These are phyloP conservation scores for Oscheius sp. DNA, from an alignment of 2,888 invertebrate genomes.

Conservation along the genomic window DNA sequence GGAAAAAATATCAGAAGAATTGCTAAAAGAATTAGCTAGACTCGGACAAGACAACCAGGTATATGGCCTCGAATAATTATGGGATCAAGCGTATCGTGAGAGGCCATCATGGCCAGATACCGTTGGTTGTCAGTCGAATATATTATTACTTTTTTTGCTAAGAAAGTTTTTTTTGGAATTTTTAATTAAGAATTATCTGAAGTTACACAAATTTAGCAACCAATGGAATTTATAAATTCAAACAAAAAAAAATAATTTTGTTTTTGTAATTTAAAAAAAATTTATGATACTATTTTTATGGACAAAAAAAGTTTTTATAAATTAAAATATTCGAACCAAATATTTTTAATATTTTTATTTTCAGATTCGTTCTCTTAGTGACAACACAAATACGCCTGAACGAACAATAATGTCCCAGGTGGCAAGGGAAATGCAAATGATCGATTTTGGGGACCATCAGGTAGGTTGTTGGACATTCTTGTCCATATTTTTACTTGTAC, in stretches of 20 bases:
- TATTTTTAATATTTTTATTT: neutral
- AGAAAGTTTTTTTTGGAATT: too few relatives aligned
- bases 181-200: too few relatives aligned
- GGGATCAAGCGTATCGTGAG: too few relatives aligned
- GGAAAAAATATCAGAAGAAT: neutral
- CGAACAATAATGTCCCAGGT: constrained; percentile 28
- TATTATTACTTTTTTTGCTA: too few relatives aligned
- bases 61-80: neutral
- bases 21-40: constrained; percentile 47
- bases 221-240: too few relatives aligned
- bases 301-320: too few relatives aligned
- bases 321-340: neutral
- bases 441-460: constrained; percentile 8
- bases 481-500: neutral
- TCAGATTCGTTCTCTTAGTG: neutral
- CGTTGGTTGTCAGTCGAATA: too few relatives aligned
- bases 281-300: too few relatives aligned
- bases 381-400: neutral
- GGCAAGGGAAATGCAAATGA: constrained; percentile 25
- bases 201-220: too few relatives aligned
- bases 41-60: constrained; percentile 42
- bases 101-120: too few relatives aligned
- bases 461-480: neutral
- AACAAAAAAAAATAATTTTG: too few relatives aligned
- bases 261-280: neutral